Conservation (phyloP, 1,140 invertebrate genomes). For the Arion vulgaris region DNA sequence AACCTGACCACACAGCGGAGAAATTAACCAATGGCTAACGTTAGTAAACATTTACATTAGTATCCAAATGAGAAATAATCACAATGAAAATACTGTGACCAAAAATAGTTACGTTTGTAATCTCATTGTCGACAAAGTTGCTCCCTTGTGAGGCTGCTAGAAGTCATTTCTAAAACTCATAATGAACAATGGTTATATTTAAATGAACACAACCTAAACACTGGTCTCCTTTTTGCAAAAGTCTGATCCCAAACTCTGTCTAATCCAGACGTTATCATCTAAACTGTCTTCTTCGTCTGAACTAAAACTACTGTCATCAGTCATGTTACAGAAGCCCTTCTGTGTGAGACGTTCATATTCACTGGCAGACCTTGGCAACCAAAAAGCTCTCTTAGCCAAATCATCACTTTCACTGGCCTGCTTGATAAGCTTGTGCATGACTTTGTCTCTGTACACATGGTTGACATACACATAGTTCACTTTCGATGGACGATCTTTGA, state of each 20-base stretch:
- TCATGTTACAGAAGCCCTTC: slow-evolving; percentile 52
- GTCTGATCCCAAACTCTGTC: slow-evolving; percentile 54
- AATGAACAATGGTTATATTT: no score
- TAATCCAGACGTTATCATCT: slow-evolving; percentile 65
- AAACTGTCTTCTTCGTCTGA: slow-evolving; percentile 55
- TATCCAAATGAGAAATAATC: no score
- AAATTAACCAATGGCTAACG: no score
- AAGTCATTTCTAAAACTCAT: no score
- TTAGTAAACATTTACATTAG: no score
- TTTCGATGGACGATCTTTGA: slow-evolving; percentile 53
- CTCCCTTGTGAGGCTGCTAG: no score
- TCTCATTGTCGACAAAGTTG: no score
- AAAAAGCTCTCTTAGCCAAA: slow-evolving; percentile 55
- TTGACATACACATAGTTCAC: slow-evolving; percentile 68
- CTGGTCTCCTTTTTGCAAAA: slow-evolving; percentile 68
- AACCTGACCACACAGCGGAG: no score
- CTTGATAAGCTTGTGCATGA: slow-evolving; percentile 62
- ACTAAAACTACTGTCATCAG: slow-evolving; percentile 54
- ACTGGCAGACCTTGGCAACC: slow-evolving; percentile 61
- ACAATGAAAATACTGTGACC: no score
- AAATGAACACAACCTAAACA: slow-evolving; percentile 46
- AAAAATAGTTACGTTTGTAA: no score
- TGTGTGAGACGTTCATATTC: slow-evolving; percentile 60
- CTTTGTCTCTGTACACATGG: slow-evolving; percentile 64
- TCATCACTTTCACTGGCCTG: slow-evolving; percentile 56